These are phyloP conservation scores for Nomia melanderi DNA, from an alignment of 1,140 invertebrate species.

Conservation along the genomic window DNA sequence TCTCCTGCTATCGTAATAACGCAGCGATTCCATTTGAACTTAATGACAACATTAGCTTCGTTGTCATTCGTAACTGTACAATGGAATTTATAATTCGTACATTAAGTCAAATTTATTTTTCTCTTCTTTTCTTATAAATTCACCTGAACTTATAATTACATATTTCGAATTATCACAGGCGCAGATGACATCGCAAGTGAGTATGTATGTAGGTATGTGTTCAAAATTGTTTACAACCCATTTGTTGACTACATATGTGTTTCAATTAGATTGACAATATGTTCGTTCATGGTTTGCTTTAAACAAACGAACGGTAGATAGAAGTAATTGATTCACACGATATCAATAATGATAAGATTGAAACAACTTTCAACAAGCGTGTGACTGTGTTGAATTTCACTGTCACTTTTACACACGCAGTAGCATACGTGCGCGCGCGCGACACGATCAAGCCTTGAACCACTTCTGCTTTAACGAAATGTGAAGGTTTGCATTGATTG, in stretches of 20 bases:
- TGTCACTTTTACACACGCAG: slow-evolving; percentile 4
- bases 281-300: not conserved
- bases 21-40: not conserved
- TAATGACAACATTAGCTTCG: not conserved
- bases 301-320: not conserved
- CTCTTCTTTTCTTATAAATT: not conserved
- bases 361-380: slow-evolving; percentile 1
- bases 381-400: not conserved
- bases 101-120: not conserved
- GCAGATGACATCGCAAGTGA: not conserved
- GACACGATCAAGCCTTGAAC: slow-evolving; percentile 69
- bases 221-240: not conserved
- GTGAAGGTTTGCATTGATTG: slow-evolving; percentile 67
- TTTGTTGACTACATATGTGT: slow-evolving; percentile 1
- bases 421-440: not conserved
- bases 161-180: not conserved
- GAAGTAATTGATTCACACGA: not conserved
- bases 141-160: not conserved
- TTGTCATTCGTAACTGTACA: not conserved
- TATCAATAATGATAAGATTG: slow-evolving; percentile 7
- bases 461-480: slow-evolving; percentile 61
- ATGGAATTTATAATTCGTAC: not conserved
- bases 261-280: not conserved
- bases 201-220: not conserved
- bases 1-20: not conserved